phyloP scores from a whole-genome alignment of 2,888 invertebrate species.

The Lysandra coridon region DNA sequence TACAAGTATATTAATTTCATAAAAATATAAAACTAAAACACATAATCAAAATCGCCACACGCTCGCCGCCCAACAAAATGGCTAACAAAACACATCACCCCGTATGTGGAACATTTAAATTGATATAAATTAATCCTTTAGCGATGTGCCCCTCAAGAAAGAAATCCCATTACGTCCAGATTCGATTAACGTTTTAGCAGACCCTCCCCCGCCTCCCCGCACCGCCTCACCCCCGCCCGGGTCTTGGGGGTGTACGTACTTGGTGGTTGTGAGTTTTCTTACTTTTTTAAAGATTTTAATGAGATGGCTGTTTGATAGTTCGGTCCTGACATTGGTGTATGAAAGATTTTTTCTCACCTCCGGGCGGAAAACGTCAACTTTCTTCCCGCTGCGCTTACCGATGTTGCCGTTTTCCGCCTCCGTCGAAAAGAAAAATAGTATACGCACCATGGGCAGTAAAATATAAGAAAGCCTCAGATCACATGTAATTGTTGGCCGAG shows the following conservation, averaged over 20 bases:
- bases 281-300: background rate
- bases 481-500: too few species aligned
- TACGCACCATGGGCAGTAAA: too few species aligned
- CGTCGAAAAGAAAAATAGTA: too few species aligned
- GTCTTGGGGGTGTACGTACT: background rate
- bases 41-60: background rate
- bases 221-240: conserved; percentile 14
- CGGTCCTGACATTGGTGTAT: too few species aligned
- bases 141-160: conserved; percentile 77
- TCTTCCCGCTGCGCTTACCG: too few species aligned
- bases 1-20: too few species aligned
- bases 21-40: background rate
- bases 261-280: background rate
- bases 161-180: conserved; percentile 78
- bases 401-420: too few species aligned
- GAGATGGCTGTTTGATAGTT: background rate
- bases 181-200: conserved; percentile 78
- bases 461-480: too few species aligned
- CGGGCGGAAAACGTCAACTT: too few species aligned
- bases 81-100: conserved; percentile 49
- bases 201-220: conserved; percentile 50
- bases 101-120: conserved; percentile 71
- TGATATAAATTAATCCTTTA: conserved; percentile 81
- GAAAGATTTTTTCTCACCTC: too few species aligned
- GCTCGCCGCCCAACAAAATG: background rate